Evolutionary conservation across 2,888 invertebrate species (phyloP).

Genomic region (Mesorhabditis spiculigera): DNA sequence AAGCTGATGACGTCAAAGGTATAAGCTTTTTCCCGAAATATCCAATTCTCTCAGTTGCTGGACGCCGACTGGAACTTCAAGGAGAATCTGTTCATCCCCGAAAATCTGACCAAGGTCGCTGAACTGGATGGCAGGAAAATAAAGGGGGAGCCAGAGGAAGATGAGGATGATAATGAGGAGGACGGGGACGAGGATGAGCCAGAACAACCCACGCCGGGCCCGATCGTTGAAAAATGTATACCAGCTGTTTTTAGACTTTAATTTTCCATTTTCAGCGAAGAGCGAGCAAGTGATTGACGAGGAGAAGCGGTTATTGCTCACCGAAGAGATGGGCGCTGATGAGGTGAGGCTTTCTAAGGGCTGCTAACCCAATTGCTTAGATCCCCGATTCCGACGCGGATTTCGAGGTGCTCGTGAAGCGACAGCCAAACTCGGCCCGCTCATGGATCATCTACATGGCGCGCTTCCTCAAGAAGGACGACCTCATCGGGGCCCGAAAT

Average conservation of each 20-base stretch:
- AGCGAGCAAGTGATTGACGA: neutral
- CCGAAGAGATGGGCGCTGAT: neutral
- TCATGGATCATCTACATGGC: conserved; percentile 74
- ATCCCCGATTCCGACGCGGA: neutral
- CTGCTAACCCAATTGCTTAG: neutral
- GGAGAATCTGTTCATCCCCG: neutral
- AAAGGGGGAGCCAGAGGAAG: neutral
- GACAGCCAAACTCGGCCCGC: neutral
- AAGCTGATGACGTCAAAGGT: no score
- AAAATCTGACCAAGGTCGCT: neutral
- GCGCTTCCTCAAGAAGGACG: conserved; percentile 71
- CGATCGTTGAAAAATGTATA: neutral
- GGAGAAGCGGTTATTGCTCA: neutral
- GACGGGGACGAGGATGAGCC: neutral
- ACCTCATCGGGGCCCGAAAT: conserved; percentile 83
- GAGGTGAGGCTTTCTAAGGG: neutral
- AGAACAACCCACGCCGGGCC: neutral
- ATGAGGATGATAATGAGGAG: neutral
- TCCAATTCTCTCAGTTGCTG: no score
- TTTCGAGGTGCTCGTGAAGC: neutral
- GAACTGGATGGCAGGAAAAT: neutral
- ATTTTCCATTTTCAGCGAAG: neutral
- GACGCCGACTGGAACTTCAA: no score
- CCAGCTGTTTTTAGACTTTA: neutral
- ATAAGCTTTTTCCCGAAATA: no score